phyloP scores from a whole-genome alignment of 1,140 invertebrate genomes.

The Periplaneta americana region DNA sequence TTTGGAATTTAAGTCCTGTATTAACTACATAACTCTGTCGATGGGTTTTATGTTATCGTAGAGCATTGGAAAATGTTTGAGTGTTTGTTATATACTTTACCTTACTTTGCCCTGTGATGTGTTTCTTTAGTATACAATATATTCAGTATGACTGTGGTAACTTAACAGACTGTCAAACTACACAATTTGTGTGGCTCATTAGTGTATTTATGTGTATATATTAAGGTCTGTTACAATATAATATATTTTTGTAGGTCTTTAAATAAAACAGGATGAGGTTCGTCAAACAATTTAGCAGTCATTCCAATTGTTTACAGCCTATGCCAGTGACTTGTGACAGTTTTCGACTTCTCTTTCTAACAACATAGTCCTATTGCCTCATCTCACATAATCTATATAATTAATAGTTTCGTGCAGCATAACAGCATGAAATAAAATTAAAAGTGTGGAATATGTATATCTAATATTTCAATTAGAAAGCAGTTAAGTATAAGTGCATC shows the following conservation, averaged over 20 bases:
- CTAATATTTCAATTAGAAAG: too few species aligned
- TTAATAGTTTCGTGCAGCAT: too few species aligned
- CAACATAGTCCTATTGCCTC: too few species aligned
- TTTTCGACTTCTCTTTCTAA: too few species aligned
- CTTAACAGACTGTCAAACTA: neutral
- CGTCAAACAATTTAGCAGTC: neutral
- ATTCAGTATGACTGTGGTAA: neutral
- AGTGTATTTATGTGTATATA: neutral
- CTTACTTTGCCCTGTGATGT: neutral
- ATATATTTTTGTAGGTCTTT: neutral
- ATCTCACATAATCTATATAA: too few species aligned
- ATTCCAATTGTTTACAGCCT: neutral
- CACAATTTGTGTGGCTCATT: neutral
- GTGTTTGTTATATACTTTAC: neutral
- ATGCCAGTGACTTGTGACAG: neutral
- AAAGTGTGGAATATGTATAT: too few species aligned
- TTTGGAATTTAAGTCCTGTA: too few species aligned
- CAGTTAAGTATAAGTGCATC: too few species aligned
- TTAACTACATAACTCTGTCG: too few species aligned
- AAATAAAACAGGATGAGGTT: neutral
- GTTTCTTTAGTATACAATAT: neutral
- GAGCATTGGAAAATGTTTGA: neutral
- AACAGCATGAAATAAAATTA: too few species aligned
- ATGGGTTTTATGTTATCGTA: neutral
- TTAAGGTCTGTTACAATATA: neutral